Evolutionary conservation across 2,888 invertebrate genomes (phyloP), one percentile per base, ranked within the genome.

Genomic region (Ophioninae sp.): DNA sequence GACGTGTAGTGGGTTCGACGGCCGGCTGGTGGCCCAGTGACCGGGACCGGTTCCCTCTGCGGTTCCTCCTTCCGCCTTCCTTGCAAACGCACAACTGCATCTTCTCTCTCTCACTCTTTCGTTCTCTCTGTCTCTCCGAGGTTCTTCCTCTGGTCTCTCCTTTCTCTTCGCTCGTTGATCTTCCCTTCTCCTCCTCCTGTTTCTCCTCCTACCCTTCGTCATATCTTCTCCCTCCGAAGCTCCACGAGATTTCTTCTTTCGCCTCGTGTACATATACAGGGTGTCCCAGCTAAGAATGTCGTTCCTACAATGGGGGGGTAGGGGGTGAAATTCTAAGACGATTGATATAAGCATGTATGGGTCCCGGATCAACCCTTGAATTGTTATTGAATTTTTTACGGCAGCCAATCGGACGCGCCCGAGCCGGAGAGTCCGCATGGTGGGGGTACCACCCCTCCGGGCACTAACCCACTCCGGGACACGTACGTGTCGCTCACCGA

Each of bases 21-120:
- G 90, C 93, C 93, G 92, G 91, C 93, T 92, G 91, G 92, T 92
- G 92, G 91, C 92, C 92, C 92, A 93, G 92, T 92, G 93, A 93
- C 93, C 93, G 92, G 92, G 92, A 92, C 92, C 92, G 92, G 92
- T 92, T 92, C 92, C 92, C 92, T 92, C 90, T 89, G 90, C 90
- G 91, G 91, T 92, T 93, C 92, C 92, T 92, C 91, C 93, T 93
- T 93, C 93, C 93, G 92, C 92, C 93, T 92, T 93, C 92, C 91
- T 92, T 91, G 92, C 92, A 89, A 93, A 93, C 92, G 92, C 92
- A 92, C 92, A 92, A 92, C 92, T 92, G 92, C 92, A 92, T 92
- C 92, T 91, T 92, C 90, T 90, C 72, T 41, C 90, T 84, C 86
- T 30, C 30, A 1, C 30, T 30, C 30, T 30, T 30, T 30, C 30